Evolutionary conservation across 2,797 vertebrate genomes (phyloP).

Genomic region (Arrhamphus sclerolepis): DNA sequence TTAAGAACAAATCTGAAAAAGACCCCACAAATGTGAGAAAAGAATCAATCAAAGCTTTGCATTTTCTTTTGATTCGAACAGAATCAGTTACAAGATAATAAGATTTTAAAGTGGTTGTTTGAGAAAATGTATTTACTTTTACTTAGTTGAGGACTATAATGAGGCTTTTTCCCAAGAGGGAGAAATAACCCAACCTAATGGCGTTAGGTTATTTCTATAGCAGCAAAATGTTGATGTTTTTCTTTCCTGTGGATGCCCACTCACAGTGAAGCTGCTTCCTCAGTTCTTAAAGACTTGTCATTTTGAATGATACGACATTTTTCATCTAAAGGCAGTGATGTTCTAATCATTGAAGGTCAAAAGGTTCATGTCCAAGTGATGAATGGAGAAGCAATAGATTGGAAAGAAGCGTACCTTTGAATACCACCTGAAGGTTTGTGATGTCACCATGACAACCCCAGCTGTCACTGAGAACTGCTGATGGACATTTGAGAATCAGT

Average conservation of each 20-base stretch:
- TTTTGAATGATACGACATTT: slow-evolving; percentile 40
- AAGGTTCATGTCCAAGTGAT: slow-evolving; percentile 65
- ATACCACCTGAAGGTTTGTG: too few species aligned
- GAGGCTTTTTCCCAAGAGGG: too few species aligned
- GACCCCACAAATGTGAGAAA: too few species aligned
- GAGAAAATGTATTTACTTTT: background rate
- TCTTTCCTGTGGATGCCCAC: background rate
- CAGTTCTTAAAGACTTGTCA: background rate
- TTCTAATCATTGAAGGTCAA: slow-evolving; percentile 59
- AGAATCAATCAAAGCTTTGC: background rate
- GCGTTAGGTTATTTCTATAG: background rate
- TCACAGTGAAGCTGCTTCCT: background rate
- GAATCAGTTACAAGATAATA: background rate
- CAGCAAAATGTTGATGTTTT: background rate
- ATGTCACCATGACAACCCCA: background rate
- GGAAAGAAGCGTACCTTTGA: slow-evolving; percentile 48
- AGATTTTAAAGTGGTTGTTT: accelerated
- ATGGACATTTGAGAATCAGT: too few species aligned
- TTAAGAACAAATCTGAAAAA: too few species aligned
- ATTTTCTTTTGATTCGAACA: background rate
- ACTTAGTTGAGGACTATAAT: too few species aligned
- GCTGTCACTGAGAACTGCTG: too few species aligned
- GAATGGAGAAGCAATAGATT: slow-evolving; percentile 69
- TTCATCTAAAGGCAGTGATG: slow-evolving; percentile 45
- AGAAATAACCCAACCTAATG: too few species aligned